Evolutionary conservation across 2,113 vertebrate species (phyloP).

Genomic region (Tupaia tana): DNA sequence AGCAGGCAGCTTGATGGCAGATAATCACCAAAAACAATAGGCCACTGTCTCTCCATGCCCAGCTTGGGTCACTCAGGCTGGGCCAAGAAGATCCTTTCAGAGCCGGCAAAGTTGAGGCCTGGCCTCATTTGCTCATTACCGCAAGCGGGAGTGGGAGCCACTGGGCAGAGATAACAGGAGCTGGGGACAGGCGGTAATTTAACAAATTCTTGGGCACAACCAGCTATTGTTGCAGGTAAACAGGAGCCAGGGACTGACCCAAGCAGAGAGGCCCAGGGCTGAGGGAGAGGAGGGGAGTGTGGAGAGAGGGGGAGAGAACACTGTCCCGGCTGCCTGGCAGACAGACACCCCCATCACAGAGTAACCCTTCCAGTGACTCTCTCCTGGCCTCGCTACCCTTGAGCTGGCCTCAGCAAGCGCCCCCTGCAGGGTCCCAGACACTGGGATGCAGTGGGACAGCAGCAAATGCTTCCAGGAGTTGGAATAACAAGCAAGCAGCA

Average conservation of each 20-base stretch:
- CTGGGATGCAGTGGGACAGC: constrained; percentile 37
- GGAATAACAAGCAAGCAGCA: constrained; percentile 48
- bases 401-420: constrained; percentile 79
- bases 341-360: constrained; percentile 54
- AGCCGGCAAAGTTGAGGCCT: constrained; percentile 85
- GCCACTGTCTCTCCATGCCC: constrained; percentile 88
- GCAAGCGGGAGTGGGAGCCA: constrained; percentile 84
- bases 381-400: constrained; percentile 42
- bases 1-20: constrained; percentile 88
- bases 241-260: constrained; percentile 73
- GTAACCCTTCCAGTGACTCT: constrained; percentile 45
- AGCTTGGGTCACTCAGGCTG: constrained; percentile 87
- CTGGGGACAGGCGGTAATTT: constrained; percentile 85
- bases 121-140: constrained; percentile 88
- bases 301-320: constrained; percentile 49
- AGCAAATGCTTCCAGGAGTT: constrained; percentile 70
- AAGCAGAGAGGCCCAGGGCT: constrained; percentile 70
- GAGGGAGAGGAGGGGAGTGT: constrained; percentile 50
- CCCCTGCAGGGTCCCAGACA: constrained; percentile 74
- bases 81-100: constrained; percentile 90
- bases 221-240: constrained; percentile 88
- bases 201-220: constrained; percentile 88
- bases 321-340: constrained; percentile 61
- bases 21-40: constrained; percentile 90
- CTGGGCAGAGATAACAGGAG: constrained; percentile 86